A percentile compares a stretch with the other conserved stretches of the same genome.
These are phyloP conservation scores for Grammomys surdaster DNA, from an alignment of 2,113 vertebrate genomes.

Conservation along the genomic window DNA sequence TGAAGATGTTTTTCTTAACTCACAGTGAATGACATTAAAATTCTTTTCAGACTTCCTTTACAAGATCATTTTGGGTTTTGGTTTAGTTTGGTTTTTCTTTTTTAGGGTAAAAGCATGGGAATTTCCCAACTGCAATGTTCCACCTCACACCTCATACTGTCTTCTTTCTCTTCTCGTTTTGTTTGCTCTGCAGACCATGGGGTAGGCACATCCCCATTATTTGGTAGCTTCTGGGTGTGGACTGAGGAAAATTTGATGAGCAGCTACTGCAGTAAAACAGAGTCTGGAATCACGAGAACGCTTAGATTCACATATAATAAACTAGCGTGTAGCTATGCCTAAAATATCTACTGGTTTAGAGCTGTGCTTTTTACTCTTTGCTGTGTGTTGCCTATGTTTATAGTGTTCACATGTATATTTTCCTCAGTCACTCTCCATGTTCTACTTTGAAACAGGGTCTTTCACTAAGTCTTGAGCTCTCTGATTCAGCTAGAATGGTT, in stretches of 20 bases:
- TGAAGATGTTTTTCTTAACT: conserved; percentile 39
- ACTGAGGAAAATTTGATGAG: conserved; percentile 14
- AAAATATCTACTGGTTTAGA: background rate
- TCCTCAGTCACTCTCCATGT: background rate
- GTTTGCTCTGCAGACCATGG: conserved; percentile 49
- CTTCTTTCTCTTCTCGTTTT: conserved; percentile 74
- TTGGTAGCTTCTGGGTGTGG: background rate
- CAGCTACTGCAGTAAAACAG: background rate
- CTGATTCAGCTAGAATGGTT: background rate
- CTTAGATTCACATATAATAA: background rate
- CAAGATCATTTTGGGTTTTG: background rate
- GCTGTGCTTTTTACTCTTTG: background rate
- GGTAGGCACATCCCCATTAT: background rate
- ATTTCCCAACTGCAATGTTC: conserved; percentile 82
- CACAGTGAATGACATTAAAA: background rate
- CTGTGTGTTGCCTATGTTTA: background rate
- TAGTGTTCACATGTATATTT: background rate
- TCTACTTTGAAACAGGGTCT: background rate
- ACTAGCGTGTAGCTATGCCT: background rate
- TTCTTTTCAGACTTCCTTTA: conserved; percentile 39
- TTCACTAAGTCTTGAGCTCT: background rate
- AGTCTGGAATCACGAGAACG: background rate
- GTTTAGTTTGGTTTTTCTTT: background rate
- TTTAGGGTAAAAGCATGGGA: conserved; percentile 73
- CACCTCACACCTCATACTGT: conserved; percentile 51